Evolutionary conservation across 2,888 invertebrate species (phyloP), one percentile per base, ranked within the genome.

Genomic region (Criorhina ranunculi): DNA sequence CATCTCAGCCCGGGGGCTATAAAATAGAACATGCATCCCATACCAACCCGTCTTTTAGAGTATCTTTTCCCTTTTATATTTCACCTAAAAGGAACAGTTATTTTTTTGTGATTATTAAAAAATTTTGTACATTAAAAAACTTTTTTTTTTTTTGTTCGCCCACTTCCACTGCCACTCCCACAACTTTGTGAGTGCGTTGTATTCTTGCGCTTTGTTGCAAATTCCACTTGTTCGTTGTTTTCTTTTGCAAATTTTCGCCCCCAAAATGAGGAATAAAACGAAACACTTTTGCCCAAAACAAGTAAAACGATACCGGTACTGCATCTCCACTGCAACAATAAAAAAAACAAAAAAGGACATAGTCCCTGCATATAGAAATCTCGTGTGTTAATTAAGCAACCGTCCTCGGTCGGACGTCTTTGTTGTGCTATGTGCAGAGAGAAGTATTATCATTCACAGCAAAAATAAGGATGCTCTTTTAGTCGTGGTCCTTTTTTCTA

Each of bases 341-440:
- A 33, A 42, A 42, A 62, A 60, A 78, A n/a, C n/a, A n/a, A n/a
- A 62, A 46, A 67, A 60, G 62, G 75, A 66, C 57, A 17, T 60
- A 53, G 37, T 44, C 53, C 40, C 17, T 37, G 37, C 72, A 66
- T 59, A 53, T 44, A 82, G 31, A 59, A 64, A 33, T 33, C 49
- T 59, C 75, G 85, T 85, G 85, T 80, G 85, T 85, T 85, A 85
- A 85, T 85, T 85, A 85, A 80, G 85, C 85, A 85, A 66, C 75
- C 76, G 59, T 75, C 69, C 62, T 75, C 64, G 51, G 55, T 53
- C 75, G 80, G 80, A 66, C 64, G 59, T 83, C 75, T 80, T 85
- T 85, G 76, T 85, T 85, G 57, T 80, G 29, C 33, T 31, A 8
- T 15, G n/a, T n/a, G n/a, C n/a, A 40, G 62, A 73, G 46, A 83